Percentiles rank a stretch among this genome's conserved stretches.
Evolutionary conservation across 2,888 invertebrate genomes (phyloP).

Genomic region (Ophion slaviceki): DNA sequence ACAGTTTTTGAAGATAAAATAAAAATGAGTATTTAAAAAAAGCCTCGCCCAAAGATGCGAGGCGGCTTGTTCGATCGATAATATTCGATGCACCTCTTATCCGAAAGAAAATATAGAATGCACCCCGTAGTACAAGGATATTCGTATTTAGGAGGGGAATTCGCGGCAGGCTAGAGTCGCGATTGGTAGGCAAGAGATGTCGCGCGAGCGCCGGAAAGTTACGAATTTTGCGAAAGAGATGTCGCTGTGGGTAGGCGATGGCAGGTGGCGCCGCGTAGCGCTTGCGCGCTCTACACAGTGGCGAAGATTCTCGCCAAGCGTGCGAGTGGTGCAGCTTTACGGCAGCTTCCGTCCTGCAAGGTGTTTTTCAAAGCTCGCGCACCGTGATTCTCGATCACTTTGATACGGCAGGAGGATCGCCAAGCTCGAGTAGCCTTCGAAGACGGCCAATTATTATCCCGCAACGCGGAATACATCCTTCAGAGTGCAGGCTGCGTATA

Average conservation of each 20-base stretch:
- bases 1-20: too few species aligned
- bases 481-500: background rate
- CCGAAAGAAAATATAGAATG: too few species aligned
- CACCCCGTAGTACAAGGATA: too few species aligned
- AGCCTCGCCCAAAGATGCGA: too few species aligned
- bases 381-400: constrained; percentile 7
- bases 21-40: too few species aligned
- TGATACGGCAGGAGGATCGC: background rate
- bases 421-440: background rate
- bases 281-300: background rate
- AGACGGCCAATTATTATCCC: background rate
- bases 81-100: too few species aligned
- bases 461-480: background rate
- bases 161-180: background rate
- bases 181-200: background rate
- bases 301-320: background rate
- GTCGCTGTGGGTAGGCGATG: background rate
- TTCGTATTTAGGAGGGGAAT: background rate
- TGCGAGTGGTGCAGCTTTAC: constrained; percentile 50
- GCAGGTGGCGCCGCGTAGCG: background rate
- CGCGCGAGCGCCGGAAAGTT: background rate
- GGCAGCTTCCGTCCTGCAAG: constrained; percentile 69
- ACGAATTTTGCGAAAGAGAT: background rate
- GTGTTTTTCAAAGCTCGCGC: constrained; percentile 68
- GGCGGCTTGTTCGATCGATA: too few species aligned